Base-by-base conservation (phyloP, 2,888 invertebrate species). In the Drosophila infuscata region DNA sequence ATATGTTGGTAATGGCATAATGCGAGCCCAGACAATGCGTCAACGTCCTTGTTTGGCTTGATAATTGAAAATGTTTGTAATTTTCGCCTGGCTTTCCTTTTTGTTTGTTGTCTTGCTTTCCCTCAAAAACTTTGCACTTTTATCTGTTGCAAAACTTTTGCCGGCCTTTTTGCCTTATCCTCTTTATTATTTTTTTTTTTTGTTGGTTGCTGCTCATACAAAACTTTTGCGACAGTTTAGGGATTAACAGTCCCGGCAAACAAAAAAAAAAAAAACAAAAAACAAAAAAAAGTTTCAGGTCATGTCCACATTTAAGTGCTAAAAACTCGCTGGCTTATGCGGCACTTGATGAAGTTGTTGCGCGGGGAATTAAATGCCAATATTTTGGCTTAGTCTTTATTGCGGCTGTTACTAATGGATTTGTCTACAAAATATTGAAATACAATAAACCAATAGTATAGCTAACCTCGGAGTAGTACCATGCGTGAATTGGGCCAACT, bases 31-130 rank as follows among this genome's bases (percentile, higher is more conserved):
- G 83, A 83, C 85, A 88, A 85, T 80, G 78, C 80, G 81, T 85
- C 85, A 88, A 72, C 73, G 71, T 78, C 78, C 80, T 76, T 71
- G 80, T 77, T 86, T 86, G 72, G 74, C 83, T 79, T 83, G 88
- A 85, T 86, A 86, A 86, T 86, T 86, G 85, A 86, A 86, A 88
- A 86, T 86, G 86, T 86, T 86, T 86, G 86, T 88, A 88, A 86
- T 86, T 79, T 80, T 85, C 75, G 79, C 82, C 77, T 59, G 74
- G 66, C 61, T 70, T 60, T 70, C 70, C 63, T 71, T 61, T 38
- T 35, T 36, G 15, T 25, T 70, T 70, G 54, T 73, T 51, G 48
- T 70, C 49, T 48, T 76, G 56, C 69, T 72, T 72, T 65, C 53
- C 68, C 70, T 65, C 76, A 85, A 86, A 86, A 86, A 86, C 85